phyloP scores from a whole-genome alignment of 1,140 invertebrate genomes.

The Drosophila baimaii region DNA sequence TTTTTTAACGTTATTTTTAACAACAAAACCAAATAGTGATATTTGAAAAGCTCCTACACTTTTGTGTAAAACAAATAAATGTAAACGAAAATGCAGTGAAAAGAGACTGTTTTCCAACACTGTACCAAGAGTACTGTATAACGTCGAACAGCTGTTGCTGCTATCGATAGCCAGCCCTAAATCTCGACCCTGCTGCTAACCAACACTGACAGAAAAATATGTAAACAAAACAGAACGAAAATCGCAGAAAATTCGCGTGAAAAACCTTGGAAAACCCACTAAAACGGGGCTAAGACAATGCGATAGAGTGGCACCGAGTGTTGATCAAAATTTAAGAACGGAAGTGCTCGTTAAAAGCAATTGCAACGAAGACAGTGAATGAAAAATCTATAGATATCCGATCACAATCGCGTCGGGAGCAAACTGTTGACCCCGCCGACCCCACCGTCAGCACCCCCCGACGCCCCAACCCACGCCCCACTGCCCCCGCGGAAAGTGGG shows the following conservation, averaged over 20 bases:
- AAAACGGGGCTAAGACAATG: neutral
- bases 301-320: neutral
- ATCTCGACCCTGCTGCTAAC: slow-evolving; percentile 7
- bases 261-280: neutral
- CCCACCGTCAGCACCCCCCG: slow-evolving; percentile 41
- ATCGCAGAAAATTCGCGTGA: slow-evolving; percentile 35
- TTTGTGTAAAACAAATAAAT: no score
- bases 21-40: neutral
- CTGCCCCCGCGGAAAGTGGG: slow-evolving; percentile 20
- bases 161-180: slow-evolving; percentile 26
- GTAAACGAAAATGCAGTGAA: neutral
- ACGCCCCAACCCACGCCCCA: slow-evolving; percentile 22
- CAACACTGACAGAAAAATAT: slow-evolving; percentile 64
- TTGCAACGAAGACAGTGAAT: slow-evolving; percentile 16
- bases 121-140: slow-evolving; percentile 3
- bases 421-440: slow-evolving; percentile 77
- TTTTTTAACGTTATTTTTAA: neutral
- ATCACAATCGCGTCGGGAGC: slow-evolving; percentile 32
- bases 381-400: slow-evolving; percentile 69
- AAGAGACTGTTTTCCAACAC: neutral
- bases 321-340: neutral
- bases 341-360: neutral
- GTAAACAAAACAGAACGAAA: slow-evolving; percentile 58
- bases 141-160: slow-evolving; percentile 34
- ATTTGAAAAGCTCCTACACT: neutral